Evolutionary conservation across 2,797 vertebrate genomes (phyloP), one percentile per base, ranked within the genome.

Genomic region (Acrocephalus scirpaceus): DNA sequence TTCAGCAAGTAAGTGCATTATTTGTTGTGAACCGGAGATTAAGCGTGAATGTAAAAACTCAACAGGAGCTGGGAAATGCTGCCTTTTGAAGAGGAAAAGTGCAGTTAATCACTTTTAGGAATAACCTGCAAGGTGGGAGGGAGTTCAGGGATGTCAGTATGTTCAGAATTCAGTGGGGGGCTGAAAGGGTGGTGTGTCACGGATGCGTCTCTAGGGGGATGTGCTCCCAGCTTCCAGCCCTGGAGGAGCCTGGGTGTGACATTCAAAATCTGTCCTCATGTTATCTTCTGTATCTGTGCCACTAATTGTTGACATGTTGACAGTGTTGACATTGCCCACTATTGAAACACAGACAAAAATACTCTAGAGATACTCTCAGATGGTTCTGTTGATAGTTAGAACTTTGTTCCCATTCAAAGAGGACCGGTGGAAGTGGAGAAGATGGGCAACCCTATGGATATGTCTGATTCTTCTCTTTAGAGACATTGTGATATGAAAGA

Each of bases 281-380:
- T 70, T 95, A 75, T 90, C 67, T 88, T 93, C 56, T 30, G 36
- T 48, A 75, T 95, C 71, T 86, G 15, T 88, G 83, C 74, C 60
- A 73, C 10, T 12, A 40, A 57, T 70, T 81, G 77, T 64, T 95
- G 79, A 81, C n/a, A 8, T 22, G 83, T 84, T 92, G 89, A 92
- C 80, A 92, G 47, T 60, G 67, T 45, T 90, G 86, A 84, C 83
- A 86, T 90, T 94, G 83, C 66, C 44, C n/a, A 18, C 17, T 70
- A n/a, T 53, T 56, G 48, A 82, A 62, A 74, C 30, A 40, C 22
- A 93, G 74, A 62, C 36, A 81, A 73, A 94, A 90, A 73, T 45
- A 50, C 45, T 90, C n/a, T 50, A 38, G 80, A 92, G 47, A 62
- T 90, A 70, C 40, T 21, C 10, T 38, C 38, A 38, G 38, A 7